These are phyloP conservation scores for Hoplostethus atlanticus DNA, from an alignment of 2,797 vertebrate genomes.

Conservation along the genomic window DNA sequence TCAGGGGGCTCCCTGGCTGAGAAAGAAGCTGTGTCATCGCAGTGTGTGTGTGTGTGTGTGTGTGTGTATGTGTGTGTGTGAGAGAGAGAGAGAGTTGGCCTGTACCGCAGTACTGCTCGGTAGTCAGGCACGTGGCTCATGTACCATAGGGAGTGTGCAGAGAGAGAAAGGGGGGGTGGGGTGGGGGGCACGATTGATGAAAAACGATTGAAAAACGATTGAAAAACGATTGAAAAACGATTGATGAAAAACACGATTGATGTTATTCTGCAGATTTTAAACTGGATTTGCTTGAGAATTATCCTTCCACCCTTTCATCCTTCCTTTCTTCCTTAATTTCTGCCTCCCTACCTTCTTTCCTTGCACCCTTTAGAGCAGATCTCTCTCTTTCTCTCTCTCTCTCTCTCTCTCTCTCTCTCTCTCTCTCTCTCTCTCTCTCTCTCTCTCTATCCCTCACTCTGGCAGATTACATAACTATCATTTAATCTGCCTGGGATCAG, in stretches of 20 bases:
- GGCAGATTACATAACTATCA: constrained; percentile 73
- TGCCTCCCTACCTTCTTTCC: neutral
- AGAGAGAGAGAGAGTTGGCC: neutral
- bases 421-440: constrained; percentile 27
- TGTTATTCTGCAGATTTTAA: constrained; percentile 13
- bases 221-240: too few relatives aligned
- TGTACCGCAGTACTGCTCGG: constrained; percentile 65
- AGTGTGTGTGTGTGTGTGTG: constrained; percentile 15
- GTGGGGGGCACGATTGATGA: too few relatives aligned
- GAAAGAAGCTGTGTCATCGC: constrained; percentile 71
- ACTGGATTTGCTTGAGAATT: constrained; percentile 9
- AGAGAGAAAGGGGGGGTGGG: constrained; percentile 26
- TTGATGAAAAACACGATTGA: too few relatives aligned
- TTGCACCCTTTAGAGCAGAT: constrained; percentile 35
- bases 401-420: constrained; percentile 24
- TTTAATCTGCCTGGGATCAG: constrained; percentile 76
- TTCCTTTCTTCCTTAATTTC: neutral
- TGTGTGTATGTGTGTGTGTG: constrained; percentile 19
- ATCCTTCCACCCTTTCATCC: constrained; percentile 8
- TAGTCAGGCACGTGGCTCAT: constrained; percentile 70
- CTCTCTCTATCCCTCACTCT: constrained; percentile 20
- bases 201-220: too few relatives aligned
- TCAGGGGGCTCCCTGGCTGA: constrained; percentile 39
- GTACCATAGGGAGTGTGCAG: constrained; percentile 64
- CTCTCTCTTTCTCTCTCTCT: constrained; percentile 18